Evolutionary conservation across 2,113 vertebrate species (phyloP).

Genomic region (Colossoma macropomum): DNA sequence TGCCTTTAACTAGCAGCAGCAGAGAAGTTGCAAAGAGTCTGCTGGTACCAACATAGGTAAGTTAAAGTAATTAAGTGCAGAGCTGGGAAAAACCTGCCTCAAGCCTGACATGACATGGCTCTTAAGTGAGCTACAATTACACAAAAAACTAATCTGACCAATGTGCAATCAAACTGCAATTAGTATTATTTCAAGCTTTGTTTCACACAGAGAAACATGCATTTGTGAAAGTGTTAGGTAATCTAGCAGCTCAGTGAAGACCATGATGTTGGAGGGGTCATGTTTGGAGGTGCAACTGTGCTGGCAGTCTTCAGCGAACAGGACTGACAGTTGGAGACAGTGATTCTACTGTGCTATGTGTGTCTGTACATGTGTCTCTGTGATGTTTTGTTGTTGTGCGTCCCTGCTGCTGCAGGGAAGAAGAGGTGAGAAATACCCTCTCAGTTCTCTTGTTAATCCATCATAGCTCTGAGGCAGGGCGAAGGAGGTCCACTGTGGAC

Average conservation of each 20-base stretch:
- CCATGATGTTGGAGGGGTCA: neutral
- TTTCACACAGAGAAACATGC: too few relatives aligned
- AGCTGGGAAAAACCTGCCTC: too few relatives aligned
- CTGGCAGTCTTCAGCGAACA: too few relatives aligned
- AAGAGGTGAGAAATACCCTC: constrained; percentile 72
- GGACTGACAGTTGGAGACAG: neutral
- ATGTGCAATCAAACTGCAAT: too few relatives aligned
- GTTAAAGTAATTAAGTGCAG: neutral
- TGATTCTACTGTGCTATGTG: neutral
- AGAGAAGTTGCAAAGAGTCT: neutral
- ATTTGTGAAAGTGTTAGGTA: too few relatives aligned
- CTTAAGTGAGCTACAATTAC: too few relatives aligned
- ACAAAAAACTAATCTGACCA: too few relatives aligned
- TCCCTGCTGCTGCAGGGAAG: neutral
- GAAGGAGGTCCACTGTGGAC: constrained; percentile 64
- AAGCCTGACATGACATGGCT: too few relatives aligned
- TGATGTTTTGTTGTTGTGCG: neutral
- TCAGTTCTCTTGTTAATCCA: constrained; percentile 69
- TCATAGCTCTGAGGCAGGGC: constrained; percentile 64
- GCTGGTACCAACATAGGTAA: neutral
- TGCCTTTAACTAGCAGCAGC: neutral
- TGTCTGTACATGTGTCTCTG: neutral
- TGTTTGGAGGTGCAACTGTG: neutral
- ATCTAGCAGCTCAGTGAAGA: neutral
- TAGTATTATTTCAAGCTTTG: too few relatives aligned